A percentile compares a stretch with the other conserved stretches of the same genome.
These are phyloP conservation scores for Tapera naevia DNA, from an alignment of 2,797 vertebrate genomes.

Conservation along the genomic window DNA sequence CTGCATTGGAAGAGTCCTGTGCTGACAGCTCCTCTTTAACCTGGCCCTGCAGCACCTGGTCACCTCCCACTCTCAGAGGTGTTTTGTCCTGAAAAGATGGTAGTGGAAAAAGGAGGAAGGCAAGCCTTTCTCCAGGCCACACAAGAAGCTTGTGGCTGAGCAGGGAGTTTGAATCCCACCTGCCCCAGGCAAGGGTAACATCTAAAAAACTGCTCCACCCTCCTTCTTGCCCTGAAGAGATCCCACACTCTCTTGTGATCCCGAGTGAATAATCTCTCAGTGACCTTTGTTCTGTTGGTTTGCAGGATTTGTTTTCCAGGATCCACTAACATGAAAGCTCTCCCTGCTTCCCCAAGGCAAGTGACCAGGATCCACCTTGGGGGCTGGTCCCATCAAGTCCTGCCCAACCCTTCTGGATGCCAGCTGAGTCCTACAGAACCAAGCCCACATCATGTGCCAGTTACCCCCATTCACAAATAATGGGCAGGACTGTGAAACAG, in stretches of 20 bases:
- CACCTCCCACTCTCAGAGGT: neutral
- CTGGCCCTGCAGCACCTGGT: neutral
- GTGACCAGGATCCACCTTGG: rapidly evolving
- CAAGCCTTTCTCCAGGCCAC: neutral
- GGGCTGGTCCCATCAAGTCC: rapidly evolving
- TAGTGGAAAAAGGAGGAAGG: neutral
- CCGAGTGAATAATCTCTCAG: rapidly evolving
- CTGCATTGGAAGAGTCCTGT: rapidly evolving
- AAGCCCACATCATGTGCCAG: rapidly evolving
- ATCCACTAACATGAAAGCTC: rapidly evolving
- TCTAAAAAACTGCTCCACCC: neutral
- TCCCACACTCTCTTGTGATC: neutral
- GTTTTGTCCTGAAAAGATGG: neutral
- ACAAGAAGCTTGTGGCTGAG: neutral
- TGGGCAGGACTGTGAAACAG: neutral
- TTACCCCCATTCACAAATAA: neutral
- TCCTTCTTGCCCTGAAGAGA: neutral
- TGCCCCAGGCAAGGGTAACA: neutral
- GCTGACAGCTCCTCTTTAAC: neutral
- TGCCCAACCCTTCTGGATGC: neutral
- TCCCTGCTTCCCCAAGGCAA: neutral
- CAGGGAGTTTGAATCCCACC: neutral
- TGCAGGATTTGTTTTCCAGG: neutral
- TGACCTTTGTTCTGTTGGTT: neutral
- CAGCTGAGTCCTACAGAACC: neutral